Conservation (phyloP, 2,113 vertebrate species). For the Prolemur simus region DNA sequence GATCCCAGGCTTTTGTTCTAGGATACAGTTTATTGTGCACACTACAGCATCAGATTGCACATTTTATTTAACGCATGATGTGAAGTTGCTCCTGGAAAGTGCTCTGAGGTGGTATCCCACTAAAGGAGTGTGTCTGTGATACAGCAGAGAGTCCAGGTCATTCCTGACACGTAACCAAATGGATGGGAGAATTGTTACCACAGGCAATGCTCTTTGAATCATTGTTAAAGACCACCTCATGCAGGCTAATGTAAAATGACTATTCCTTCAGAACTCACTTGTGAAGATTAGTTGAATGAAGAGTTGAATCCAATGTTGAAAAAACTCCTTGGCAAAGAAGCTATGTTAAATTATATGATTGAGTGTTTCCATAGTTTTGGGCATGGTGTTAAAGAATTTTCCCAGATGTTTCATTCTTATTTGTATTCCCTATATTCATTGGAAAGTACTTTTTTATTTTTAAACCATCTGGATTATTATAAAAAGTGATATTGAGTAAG, state of each 20-base stretch:
- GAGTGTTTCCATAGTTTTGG: not conserved
- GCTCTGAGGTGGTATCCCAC: not conserved
- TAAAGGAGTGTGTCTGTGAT: not conserved
- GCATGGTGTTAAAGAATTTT: not conserved
- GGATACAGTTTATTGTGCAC: not conserved
- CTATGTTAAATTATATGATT: not conserved
- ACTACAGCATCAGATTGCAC: not conserved
- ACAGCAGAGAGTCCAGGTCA: not conserved
- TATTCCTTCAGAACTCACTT: not conserved
- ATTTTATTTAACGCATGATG: rapidly evolving
- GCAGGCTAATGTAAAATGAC: rapidly evolving
- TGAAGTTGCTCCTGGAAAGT: not conserved
- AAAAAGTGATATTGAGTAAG: not conserved
- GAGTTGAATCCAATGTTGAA: not conserved
- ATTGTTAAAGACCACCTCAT: not conserved
- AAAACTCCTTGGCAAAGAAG: not conserved
- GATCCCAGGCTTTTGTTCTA: not conserved
- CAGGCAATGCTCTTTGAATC: rapidly evolving
- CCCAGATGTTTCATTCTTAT: not conserved
- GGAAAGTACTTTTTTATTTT: not conserved
- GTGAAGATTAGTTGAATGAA: rapidly evolving
- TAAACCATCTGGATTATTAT: not conserved
- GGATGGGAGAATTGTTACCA: too few species aligned
- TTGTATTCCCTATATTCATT: not conserved
- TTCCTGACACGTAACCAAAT: rapidly evolving